A percentile compares a stretch with the other conserved stretches of the same genome.
These are phyloP conservation scores for Bucco capensis DNA, from an alignment of 2,113 vertebrate species.

Conservation along the genomic window DNA sequence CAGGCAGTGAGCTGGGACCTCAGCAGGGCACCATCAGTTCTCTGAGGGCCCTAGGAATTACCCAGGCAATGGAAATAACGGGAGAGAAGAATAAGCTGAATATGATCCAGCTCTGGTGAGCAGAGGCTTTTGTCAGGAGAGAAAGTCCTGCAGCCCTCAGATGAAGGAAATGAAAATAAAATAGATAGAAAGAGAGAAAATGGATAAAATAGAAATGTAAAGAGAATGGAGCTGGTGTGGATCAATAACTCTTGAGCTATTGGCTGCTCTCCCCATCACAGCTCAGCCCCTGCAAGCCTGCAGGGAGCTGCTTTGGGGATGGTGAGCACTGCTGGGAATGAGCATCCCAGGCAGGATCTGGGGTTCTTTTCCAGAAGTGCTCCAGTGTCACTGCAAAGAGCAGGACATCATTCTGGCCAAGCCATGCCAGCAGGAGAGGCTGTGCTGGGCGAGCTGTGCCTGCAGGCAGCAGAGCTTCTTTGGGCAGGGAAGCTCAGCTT, in stretches of 20 bases:
- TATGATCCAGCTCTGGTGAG: background rate
- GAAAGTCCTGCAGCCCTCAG: background rate
- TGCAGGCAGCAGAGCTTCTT: background rate
- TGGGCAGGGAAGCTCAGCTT: background rate
- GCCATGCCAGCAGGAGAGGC: background rate
- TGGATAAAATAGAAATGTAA: slow-evolving; percentile 71
- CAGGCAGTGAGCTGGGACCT: background rate
- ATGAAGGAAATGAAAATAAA: background rate
- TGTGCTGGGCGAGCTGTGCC: background rate
- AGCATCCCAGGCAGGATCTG: background rate
- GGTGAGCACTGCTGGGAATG: slow-evolving; percentile 36
- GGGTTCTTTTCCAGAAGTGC: background rate
- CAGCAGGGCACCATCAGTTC: background rate
- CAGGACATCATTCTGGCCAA: background rate
- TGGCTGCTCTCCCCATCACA: slow-evolving; percentile 61
- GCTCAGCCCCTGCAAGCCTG: slow-evolving; percentile 30
- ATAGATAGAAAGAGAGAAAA: slow-evolving; percentile 18
- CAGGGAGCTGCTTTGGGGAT: slow-evolving; percentile 22
- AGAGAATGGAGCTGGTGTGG: slow-evolving; percentile 59
- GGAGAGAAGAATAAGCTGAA: slow-evolving; percentile 3
- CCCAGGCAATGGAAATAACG: background rate
- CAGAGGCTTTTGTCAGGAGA: slow-evolving; percentile 25
- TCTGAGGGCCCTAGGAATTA: background rate
- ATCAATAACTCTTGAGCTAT: slow-evolving; percentile 72
- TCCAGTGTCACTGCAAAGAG: background rate